phyloP scores from a whole-genome alignment of 2,888 invertebrate genomes.

The Agonopterix alstromeriana region DNA sequence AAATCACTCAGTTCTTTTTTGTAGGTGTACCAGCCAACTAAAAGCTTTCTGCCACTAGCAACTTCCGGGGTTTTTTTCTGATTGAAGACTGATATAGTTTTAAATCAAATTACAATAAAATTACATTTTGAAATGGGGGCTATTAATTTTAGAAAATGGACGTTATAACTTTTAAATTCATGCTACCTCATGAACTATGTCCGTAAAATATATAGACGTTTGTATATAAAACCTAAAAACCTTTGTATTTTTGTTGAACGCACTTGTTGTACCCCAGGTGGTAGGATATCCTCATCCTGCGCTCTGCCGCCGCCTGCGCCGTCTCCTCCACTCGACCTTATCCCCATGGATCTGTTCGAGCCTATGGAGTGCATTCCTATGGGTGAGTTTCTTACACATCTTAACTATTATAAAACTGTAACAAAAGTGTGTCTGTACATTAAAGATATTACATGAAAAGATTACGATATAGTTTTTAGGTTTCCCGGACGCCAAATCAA shows the following conservation, averaged over 20 bases:
- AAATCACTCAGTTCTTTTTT: neutral
- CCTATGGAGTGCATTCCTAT: conserved; percentile 65
- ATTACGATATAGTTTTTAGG: no score
- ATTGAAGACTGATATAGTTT: no score
- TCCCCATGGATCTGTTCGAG: conserved; percentile 59
- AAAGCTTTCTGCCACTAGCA: no score
- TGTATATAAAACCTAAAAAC: no score
- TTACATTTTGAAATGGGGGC: no score
- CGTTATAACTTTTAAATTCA: neutral
- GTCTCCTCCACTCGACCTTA: conserved; percentile 58
- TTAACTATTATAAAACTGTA: neutral
- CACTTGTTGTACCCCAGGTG: conserved; percentile 15
- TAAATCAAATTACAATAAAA: no score
- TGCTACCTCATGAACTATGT: neutral
- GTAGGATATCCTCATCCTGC: conserved; percentile 34
- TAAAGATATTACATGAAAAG: no score
- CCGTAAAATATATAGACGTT: neutral
- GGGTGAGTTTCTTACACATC: conserved; percentile 31
- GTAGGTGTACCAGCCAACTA: no score
- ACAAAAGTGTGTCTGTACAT: no score
- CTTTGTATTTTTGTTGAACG: no score
- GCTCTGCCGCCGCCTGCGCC: conserved; percentile 44
- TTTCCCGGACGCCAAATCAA: no score
- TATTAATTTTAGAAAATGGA: neutral
- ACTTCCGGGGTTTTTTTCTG: no score